Evolutionary conservation across 2,797 vertebrate species (phyloP), one percentile per base, ranked within the genome.

Genomic region (Enteromius radiatus): DNA sequence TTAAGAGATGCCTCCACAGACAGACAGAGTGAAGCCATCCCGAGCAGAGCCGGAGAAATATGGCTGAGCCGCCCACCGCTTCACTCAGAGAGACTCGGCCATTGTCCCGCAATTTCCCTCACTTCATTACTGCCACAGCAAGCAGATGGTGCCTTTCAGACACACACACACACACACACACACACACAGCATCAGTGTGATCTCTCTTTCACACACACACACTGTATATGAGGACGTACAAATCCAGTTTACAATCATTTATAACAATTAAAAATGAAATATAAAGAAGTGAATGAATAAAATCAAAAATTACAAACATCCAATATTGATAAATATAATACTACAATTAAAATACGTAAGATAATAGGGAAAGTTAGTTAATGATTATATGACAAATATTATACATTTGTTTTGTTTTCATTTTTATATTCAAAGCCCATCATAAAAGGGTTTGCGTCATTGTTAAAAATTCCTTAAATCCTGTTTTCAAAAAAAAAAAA

Each of bases 101-200:
- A 93, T 94, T 92, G 90, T 94, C 87, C 92, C 90, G 93, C 93
- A 94, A 94, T 95, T 89, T 90, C 92, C 92, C 91, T 94, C 92
- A 94, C 94, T 94, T 94, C 93, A 95, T 95, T 95, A 95, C 94
- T 94, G 94, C 94, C 94, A 94, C 92, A 92, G 88, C 89, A 93
- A 95, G 93, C 95, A 95, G 95, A 95, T 95, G 95, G 95, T 92
- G 92, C 93, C 92, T 95, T 95, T 95, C 95, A 94, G 87, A 89
- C 71, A 64, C 65, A 47, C 75, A 77, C 23, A 43, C 64, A 65
- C 63, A 61, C 59, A 61, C 61, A 31, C 59, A 63, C 59, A 26
- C 4, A 65, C 31, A 31, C 28, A 33, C 5, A 36, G 36, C 36
- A 38, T 38, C 36, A 38, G 36, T 7, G 36, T 38, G 36, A 38